Evolutionary conservation across 2,888 invertebrate genomes (phyloP).

Genomic region (Netelia inedita): DNA sequence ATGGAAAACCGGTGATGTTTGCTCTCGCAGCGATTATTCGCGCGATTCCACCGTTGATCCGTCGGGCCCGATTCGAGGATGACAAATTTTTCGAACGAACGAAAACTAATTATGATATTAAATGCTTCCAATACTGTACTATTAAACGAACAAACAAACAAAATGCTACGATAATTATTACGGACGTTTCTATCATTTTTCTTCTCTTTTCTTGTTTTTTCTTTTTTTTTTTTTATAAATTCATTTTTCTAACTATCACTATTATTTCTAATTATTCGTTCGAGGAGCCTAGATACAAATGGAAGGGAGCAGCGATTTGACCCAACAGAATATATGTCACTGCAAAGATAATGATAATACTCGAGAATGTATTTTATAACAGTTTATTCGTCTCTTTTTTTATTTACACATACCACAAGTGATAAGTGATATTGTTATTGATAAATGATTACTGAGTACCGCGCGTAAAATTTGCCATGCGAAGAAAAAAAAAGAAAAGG

Average conservation of each 20-base stretch:
- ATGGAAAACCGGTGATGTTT: constrained; percentile 58
- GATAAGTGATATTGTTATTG: constrained; percentile 85
- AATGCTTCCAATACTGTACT: constrained; percentile 84
- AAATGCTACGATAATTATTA: constrained; percentile 71
- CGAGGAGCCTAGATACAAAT: constrained; percentile 66
- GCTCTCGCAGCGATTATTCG: constrained; percentile 65
- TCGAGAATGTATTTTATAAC: constrained; percentile 85
- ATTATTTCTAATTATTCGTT: constrained; percentile 73
- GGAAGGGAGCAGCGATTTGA: constrained; percentile 56
- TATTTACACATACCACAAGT: constrained; percentile 84
- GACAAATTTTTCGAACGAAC: constrained; percentile 33
- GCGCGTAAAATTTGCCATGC: constrained; percentile 71
- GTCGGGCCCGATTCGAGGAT: constrained; percentile 63
- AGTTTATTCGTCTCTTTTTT: constrained; percentile 85
- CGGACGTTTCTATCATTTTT: constrained; percentile 80
- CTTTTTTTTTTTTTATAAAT: constrained; percentile 73
- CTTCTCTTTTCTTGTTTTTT: constrained; percentile 1
- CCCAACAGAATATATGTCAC: constrained; percentile 47
- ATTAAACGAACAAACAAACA: constrained; percentile 72
- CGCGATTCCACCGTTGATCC: constrained; percentile 58
- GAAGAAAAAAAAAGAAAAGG: neutral
- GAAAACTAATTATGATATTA: constrained; percentile 81
- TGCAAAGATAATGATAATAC: constrained; percentile 80
- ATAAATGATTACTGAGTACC: constrained; percentile 73
- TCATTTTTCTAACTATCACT: neutral